phyloP scores from a whole-genome alignment of 2,113 vertebrate species.

The Sylvia atricapilla region DNA sequence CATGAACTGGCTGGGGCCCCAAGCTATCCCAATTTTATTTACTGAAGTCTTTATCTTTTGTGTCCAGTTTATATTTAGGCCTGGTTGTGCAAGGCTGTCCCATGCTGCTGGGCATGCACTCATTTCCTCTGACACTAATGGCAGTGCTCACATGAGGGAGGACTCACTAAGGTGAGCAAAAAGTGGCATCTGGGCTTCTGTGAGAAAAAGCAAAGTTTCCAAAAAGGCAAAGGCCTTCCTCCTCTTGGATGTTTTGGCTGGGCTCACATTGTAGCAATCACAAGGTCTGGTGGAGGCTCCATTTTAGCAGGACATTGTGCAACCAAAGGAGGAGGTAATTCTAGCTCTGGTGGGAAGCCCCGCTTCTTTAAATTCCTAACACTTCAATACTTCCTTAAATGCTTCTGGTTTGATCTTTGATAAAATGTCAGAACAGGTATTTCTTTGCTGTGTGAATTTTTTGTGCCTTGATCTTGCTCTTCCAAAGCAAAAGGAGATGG shows the following conservation, averaged over 20 bases:
- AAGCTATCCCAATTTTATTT: not conserved
- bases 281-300: not conserved
- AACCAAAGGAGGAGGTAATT: not conserved
- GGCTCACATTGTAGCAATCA: not conserved
- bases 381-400: not conserved
- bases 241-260: fast-evolving
- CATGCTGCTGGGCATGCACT: not conserved
- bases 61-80: not conserved
- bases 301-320: not conserved
- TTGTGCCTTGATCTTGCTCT: not conserved
- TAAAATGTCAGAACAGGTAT: not conserved
- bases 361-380: not conserved
- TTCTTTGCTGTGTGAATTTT: not conserved
- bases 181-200: not conserved
- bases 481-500: not conserved
- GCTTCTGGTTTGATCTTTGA: not conserved
- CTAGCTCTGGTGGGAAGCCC: not conserved
- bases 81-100: not conserved
- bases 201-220: not conserved
- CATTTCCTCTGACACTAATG: not conserved
- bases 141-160: not conserved
- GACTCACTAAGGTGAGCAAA: not conserved
- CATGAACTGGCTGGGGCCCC: not conserved
- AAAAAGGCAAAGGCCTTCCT: not conserved
- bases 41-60: not conserved